Evolutionary conservation across 2,113 vertebrate species (phyloP), one percentile per base, ranked within the genome.

Genomic region (Kryptolebias marmoratus): DNA sequence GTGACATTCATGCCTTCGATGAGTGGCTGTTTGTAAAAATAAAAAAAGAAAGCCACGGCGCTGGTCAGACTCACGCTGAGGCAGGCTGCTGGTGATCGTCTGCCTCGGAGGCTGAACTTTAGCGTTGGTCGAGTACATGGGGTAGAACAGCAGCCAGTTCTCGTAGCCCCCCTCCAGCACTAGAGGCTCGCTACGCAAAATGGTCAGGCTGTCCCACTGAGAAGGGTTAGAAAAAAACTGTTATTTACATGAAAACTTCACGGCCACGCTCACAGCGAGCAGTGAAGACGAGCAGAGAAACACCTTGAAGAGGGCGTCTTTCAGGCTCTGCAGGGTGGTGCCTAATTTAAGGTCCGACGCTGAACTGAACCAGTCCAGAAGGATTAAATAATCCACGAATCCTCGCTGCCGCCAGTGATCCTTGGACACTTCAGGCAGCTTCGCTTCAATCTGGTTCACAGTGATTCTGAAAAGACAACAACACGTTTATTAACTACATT

Each of bases 231-330:
- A 80, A 76, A 86, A 36, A 72, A 39, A 73, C 49, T 27, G 42
- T 30, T 60, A 4, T 15, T 28, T 54, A 11, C 2, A 16, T 61
- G 48, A 73, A 50, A 32, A 32, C 55, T 11, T 11, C 32, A n/a
- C 57, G 2, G 12, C 4, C 4, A 18, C 48, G 8, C 48, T 42
- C 39, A 42, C 39, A 55, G 22, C 22, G 22, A 22, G 22, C 22
- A 22, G 22, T 22, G 22, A 22, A 22, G 22, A 22, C 22, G 22
- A 22, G 15, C 30, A 36, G 28, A 47, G 2, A 22, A 1, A 57
- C 72, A 98, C 97, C 95, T 98, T 99, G 88, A 84, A 99, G 77
- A 99, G 96, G 0, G 98, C 98, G 75, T 99, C 98, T 93, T 98
- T 98, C 82, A 99, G 95, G 84, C 97, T 99, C 83, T 93, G 94